These are phyloP conservation scores for Eospalax fontanierii DNA, from an alignment of 2,797 vertebrate genomes.

Conservation along the genomic window DNA sequence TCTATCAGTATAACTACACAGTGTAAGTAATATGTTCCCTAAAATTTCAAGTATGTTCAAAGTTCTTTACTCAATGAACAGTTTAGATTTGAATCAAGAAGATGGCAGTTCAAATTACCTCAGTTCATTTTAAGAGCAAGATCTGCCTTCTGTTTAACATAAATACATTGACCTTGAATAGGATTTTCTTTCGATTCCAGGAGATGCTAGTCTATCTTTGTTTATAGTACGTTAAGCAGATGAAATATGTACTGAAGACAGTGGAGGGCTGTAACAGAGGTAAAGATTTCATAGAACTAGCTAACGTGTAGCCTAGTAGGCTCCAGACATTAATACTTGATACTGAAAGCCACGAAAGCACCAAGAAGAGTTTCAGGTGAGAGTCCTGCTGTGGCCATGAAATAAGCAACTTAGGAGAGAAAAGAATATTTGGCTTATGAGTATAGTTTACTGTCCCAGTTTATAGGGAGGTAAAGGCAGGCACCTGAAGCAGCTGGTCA, in stretches of 20 bases:
- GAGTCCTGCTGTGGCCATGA: too few species aligned
- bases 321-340: constrained; percentile 65
- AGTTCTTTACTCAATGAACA: constrained; percentile 72
- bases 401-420: not conserved
- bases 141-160: constrained; percentile 86
- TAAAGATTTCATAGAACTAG: constrained; percentile 85
- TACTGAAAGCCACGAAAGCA: constrained; percentile 19
- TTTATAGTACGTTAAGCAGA: constrained; percentile 74
- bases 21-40: constrained; percentile 44
- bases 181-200: constrained; percentile 90
- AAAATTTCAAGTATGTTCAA: constrained; percentile 66
- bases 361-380: constrained; percentile 65
- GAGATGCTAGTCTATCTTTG: constrained; percentile 84
- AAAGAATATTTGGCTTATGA: not conserved
- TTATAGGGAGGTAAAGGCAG: not conserved
- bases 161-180: constrained; percentile 84
- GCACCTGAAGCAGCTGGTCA: not conserved
- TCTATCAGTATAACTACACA: constrained; percentile 24
- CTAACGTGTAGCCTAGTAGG: constrained; percentile 57
- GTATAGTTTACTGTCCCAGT: not conserved
- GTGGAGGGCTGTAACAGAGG: constrained; percentile 80
- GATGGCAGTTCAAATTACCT: constrained; percentile 68
- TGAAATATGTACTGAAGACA: constrained; percentile 78
- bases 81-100: constrained; percentile 66
- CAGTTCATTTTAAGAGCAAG: constrained; percentile 84